Base-by-base conservation (phyloP, 2,888 invertebrate genomes). In the Agriopis aurantiaria region DNA sequence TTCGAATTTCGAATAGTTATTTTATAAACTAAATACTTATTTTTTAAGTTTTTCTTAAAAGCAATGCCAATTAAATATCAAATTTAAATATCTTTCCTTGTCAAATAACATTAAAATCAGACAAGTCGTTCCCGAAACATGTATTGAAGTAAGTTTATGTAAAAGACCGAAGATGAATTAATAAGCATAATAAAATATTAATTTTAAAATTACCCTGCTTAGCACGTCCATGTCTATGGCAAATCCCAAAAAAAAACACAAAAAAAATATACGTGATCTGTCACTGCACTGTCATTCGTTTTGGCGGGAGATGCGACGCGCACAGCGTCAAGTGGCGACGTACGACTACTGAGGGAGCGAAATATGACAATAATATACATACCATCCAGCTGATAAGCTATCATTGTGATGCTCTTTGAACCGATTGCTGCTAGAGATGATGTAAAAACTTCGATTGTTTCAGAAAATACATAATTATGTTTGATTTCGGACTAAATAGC, bases 171-270 rank as follows among this genome's bases (percentile, higher is more conserved):
- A 23, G 17, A 23, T 23, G 17, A 23, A 23, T 23, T 23, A 23
- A 23, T 1, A 23, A 23, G 17, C 17, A 23, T 23, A 23, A 3
- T 52, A 23, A 52, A 51, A 33, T 33, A 33, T 3, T 33, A 5
- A 53, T 17, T 51, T 46, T 53, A 17, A 43, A 60, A 49, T 45
- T 73, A 84, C 84, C 84, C 80, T 83, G 75, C 66, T 82, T 12
- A 84, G 59, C 49, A 83, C 41, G 81, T 84, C 84, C 84, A 84
- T 84, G 62, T 62, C 71, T 71, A 52, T 6, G 12, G 1, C 11
- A 6, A 55, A 45, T 60, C 59, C 59, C 45, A 57, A 17, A 60
- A 45, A 63, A 62, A 49, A 65, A 69, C 43, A 62, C 46, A 59
- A 23, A 65, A 72, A 68, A 67, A 60, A 48, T 33, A 52, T 66